A percentile compares a stretch with the other conserved stretches of the same genome.
phyloP scores from a whole-genome alignment of 1,140 invertebrate species.

The Drosophila littoralis region DNA sequence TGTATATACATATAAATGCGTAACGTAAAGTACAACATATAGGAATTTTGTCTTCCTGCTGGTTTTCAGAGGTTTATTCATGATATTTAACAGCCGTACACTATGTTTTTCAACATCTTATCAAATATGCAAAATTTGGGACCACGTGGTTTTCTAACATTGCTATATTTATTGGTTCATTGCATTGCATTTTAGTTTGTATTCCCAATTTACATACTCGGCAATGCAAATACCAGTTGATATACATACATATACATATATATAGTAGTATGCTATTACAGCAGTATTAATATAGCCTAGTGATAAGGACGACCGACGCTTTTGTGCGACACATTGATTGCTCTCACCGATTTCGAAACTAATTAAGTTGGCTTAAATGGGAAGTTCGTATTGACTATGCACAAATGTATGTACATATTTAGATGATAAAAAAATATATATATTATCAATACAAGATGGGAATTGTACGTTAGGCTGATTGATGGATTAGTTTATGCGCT shows the following conservation, averaged over 20 bases:
- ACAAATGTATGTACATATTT: not conserved
- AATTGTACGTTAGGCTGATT: not conserved
- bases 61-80: no score
- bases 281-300: constrained; percentile 16
- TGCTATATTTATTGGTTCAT: not conserved
- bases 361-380: constrained; percentile 51
- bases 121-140: constrained; percentile 19
- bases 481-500: not conserved
- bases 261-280: not conserved
- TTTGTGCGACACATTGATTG: constrained; percentile 49
- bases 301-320: constrained; percentile 46
- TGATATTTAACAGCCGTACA: no score
- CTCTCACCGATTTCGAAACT: constrained; percentile 43
- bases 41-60: no score
- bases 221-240: not conserved
- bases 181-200: not conserved
- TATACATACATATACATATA: constrained; percentile 2
- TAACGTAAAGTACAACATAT: no score
- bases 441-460: no score
- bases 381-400: constrained; percentile 1
- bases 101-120: constrained; percentile 21
- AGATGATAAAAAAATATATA: not conserved
- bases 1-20: not conserved
- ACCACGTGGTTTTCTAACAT: constrained; percentile 52
- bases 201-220: not conserved